Evolutionary conservation across 2,888 invertebrate genomes (phyloP).

Genomic region (Cynaeus angustus): DNA sequence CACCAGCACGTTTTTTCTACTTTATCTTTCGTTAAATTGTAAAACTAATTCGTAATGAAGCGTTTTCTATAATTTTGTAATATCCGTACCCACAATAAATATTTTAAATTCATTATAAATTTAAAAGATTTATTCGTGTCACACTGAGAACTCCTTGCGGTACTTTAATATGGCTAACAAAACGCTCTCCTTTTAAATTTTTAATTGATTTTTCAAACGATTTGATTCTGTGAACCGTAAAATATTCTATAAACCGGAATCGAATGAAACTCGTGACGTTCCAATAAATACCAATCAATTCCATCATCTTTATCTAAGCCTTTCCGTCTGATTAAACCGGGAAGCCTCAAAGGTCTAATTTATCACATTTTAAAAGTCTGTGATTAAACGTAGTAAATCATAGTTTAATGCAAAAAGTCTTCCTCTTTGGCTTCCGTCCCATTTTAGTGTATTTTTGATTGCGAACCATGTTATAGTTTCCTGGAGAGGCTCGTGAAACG

Average conservation of each 20-base stretch:
- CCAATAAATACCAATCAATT: constrained; percentile 4
- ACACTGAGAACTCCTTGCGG: neutral
- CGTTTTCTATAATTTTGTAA: no score
- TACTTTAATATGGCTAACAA: neutral
- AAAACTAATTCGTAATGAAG: no score
- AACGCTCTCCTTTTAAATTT: neutral
- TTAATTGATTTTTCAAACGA: neutral
- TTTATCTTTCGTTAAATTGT: no score
- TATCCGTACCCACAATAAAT: no score
- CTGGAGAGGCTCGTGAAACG: constrained; percentile 1
- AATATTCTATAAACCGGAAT: constrained; percentile 2
- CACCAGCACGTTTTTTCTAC: no score
- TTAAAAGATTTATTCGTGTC: no score
- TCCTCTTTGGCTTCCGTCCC: neutral
- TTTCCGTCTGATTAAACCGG: neutral
- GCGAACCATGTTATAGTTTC: neutral
- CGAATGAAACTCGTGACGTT: neutral
- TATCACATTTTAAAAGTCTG: neutral
- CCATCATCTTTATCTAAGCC: neutral
- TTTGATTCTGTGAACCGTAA: constrained; percentile 2
- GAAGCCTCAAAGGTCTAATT: neutral
- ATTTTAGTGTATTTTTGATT: neutral
- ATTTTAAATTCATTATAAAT: no score
- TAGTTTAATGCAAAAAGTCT: neutral
- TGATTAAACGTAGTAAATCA: neutral